Base-by-base conservation (phyloP, 2,888 invertebrate genomes). In the Patella caerulea region DNA sequence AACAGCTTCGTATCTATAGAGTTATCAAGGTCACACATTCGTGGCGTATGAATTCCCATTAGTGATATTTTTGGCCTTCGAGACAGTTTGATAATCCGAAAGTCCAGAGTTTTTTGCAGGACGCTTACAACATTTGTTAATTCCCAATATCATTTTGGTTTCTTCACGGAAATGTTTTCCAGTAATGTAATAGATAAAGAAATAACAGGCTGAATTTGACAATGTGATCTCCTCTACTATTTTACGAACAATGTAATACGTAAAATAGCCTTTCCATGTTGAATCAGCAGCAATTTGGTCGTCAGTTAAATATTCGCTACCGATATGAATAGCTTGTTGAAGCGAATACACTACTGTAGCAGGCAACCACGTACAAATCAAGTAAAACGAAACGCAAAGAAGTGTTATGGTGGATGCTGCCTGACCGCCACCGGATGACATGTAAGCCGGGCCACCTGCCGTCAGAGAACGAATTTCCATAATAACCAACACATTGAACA, bases 381-480 rank as follows among this genome's bases (percentile, higher is more conserved):
- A 86, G 82, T 90, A 92, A 81, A 92, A 92, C 4, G 91, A 91
- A 9, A 92, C 91, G 2, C 89, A 87, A 29, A 92, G 83, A 2
- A 92, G 82, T 29, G 91, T 91, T 19, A 90, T 84, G 2, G 92
- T 92, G 2, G 91, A 90, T 5, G 91, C 91, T 17, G 86, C 84
- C 72, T 85, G 85, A 74, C 87, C 84, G 34, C 84, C 79, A 1
- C 79, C 72, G 12, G 81, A 55, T 54, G 82, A 78, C 74, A 81
- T 79, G 56, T 85, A 78, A 69, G 87, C 83, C 1, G 87, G 87
- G 1, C 86, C 86, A n/a, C 86, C 77, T 11, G 81, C 81, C 3
- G 90, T 88, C 15, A 91, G 81, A 29, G 79, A 83, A 15, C 85
- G 82, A n/a, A 91, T 89, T 83, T 91, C 91, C 1, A 84, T 76